Base-by-base conservation (phyloP, 1,140 invertebrate species). In the Magallana angulata region DNA sequence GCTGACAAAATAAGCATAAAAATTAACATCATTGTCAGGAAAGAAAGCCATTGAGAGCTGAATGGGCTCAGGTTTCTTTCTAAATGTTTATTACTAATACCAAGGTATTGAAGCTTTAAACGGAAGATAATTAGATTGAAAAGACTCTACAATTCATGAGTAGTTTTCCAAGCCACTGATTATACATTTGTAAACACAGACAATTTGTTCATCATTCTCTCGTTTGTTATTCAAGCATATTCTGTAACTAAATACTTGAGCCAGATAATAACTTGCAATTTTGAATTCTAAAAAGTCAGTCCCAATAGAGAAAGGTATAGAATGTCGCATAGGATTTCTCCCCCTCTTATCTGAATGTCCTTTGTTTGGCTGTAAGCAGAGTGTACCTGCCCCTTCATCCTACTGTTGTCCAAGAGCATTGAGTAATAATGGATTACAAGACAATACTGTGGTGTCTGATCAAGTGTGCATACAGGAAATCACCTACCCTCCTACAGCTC, bases 31-130 rank as follows among this genome's bases (percentile, higher is more conserved):
- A 48, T 48, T 48, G 36, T 48, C 36, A 48, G 36, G 36, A 48
- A 3, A 48, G 68, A 76, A 76, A 48, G 68, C 68, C 12, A 76
- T 76, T 30, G 18, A 11, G 24, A 76, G 36, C 24, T 12, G 24
- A 12, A 64, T 64, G 36, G 68, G 18, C 14, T 76, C 68, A 24
- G 24, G 36, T 76, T 76, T 76, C 68, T 76, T 5, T 76, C n/a
- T 36, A 76, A 30, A 76, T 76, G 24, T 76, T 76, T 76, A 76
- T 76, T 76, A 76, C 68, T 30, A 76, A 76, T 76, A 36, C 68
- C 68, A 36, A 76, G 24, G 24, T 76, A 76, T 76, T 36, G 24
- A 76, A 30, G 68, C 68, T 76, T 76, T 76, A 76, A 76, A 76
- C 9, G 68, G 24, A 9, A 76, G 68, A 76, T 76, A 30, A 76